These are phyloP conservation scores for Lethrus apterus DNA, from an alignment of 1,140 invertebrate species.

Conservation along the genomic window DNA sequence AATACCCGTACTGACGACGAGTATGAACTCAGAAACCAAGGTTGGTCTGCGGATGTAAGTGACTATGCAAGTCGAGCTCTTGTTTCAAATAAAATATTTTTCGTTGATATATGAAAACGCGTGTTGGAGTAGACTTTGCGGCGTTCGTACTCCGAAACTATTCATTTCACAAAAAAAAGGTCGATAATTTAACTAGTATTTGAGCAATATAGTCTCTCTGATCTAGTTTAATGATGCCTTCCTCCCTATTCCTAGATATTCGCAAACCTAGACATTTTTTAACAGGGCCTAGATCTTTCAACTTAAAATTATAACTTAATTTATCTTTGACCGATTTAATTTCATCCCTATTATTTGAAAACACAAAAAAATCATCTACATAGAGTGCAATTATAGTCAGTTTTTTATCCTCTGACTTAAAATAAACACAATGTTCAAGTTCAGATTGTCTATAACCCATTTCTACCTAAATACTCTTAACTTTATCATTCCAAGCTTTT, in stretches of 20 bases:
- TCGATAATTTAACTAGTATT: too few relatives aligned
- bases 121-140: too few relatives aligned
- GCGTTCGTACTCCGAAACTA: too few relatives aligned
- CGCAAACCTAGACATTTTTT: conserved; percentile 34
- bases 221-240: conserved; percentile 29
- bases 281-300: conserved; percentile 31
- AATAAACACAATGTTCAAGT: conserved; percentile 17
- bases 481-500: conserved; percentile 23
- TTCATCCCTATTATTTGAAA: conserved; percentile 26
- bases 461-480: conserved; percentile 5
- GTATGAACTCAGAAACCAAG: too few relatives aligned
- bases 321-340: conserved; percentile 22
- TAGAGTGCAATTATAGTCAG: conserved; percentile 33
- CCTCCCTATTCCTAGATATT: conserved; percentile 27
- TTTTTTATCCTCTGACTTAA: conserved; percentile 25
- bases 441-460: conserved; percentile 15
- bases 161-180: too few relatives aligned
- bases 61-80: too few relatives aligned
- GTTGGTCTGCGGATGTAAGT: too few relatives aligned
- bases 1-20: too few relatives aligned
- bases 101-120: too few relatives aligned
- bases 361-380: conserved; percentile 39
- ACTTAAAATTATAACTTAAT: conserved; percentile 27
- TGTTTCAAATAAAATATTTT: too few relatives aligned
- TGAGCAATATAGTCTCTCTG: conserved; percentile 36